phyloP scores from a whole-genome alignment of 2,113 vertebrate genomes.

The Sceloporus tristichus region DNA sequence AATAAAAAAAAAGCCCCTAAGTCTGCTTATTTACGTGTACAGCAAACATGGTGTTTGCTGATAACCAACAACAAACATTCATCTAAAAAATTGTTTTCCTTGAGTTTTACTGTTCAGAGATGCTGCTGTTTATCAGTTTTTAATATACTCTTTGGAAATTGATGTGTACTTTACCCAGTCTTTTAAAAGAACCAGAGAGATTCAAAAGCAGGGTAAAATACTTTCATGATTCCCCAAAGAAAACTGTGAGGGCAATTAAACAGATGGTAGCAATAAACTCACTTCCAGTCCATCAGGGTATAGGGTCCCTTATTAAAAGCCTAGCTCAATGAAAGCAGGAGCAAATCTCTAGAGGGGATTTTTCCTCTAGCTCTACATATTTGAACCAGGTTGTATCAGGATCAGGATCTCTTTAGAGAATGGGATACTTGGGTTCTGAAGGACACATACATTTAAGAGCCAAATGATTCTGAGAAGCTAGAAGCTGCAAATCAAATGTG shows the following conservation, averaged over 20 bases:
- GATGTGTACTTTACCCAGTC: slow-evolving; percentile 51
- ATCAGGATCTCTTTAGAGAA: slow-evolving; percentile 42
- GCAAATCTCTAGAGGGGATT: slow-evolving; percentile 40
- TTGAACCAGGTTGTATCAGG: slow-evolving; percentile 40
- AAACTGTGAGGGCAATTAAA: slow-evolving; percentile 67
- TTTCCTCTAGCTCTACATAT: slow-evolving; percentile 50
- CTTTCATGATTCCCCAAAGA: slow-evolving; percentile 64
- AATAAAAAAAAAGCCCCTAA: not conserved
- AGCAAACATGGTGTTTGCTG: slow-evolving; percentile 30
- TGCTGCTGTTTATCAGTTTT: slow-evolving; percentile 64
- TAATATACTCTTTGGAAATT: slow-evolving; percentile 62
- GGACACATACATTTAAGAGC: slow-evolving; percentile 20
- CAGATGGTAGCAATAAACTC: slow-evolving; percentile 68
- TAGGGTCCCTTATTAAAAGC: slow-evolving; percentile 75
- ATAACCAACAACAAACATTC: slow-evolving; percentile 43
- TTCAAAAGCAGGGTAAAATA: slow-evolving; percentile 56
- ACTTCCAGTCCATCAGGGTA: slow-evolving; percentile 68
- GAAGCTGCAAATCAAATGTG: slow-evolving; percentile 24
- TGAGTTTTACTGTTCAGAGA: slow-evolving; percentile 52
- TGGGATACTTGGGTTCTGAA: not conserved
- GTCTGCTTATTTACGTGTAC: not conserved
- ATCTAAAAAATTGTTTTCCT: slow-evolving; percentile 42
- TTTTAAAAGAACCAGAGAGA: slow-evolving; percentile 60
- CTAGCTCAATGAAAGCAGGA: slow-evolving; percentile 48
- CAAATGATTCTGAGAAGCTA: slow-evolving; percentile 6